Evolutionary conservation across 2,113 vertebrate genomes (phyloP).

Genomic region (Laticauda colubrina): DNA sequence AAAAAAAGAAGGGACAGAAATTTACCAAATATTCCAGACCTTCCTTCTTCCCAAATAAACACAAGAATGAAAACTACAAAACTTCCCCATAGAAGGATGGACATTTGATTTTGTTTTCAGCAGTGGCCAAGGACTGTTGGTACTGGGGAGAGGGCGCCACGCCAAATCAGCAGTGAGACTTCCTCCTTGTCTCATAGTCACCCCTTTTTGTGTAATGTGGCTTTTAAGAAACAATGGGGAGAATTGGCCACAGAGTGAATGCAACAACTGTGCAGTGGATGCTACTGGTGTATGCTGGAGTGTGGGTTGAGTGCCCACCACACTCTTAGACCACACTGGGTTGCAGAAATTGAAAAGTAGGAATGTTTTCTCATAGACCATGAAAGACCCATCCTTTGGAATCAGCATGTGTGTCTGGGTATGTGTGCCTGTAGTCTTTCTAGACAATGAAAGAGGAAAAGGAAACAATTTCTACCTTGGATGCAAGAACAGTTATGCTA

Average conservation of each 20-base stretch:
- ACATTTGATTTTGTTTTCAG: neutral
- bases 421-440: neutral
- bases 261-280: conserved; percentile 32
- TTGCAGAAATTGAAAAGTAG: neutral
- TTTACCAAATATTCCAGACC: neutral
- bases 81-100: neutral
- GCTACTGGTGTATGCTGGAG: conserved; percentile 54
- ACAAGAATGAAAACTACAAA: neutral
- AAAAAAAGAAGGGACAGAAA: conserved; percentile 29
- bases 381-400: neutral
- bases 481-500: neutral
- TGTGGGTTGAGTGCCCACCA: conserved; percentile 49
- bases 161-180: neutral
- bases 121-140: conserved; percentile 6
- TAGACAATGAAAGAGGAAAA: neutral
- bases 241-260: neutral
- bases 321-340: conserved; percentile 33
- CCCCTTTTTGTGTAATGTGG: neutral
- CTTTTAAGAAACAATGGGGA: neutral
- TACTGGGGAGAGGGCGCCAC: neutral
- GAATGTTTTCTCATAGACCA: neutral
- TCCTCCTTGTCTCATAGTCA: neutral
- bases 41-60: conserved; percentile 5
- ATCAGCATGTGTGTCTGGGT: neutral
- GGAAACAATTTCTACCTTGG: neutral